phyloP scores from a whole-genome alignment of 2,113 vertebrate species.

The Ammodytes marinus region DNA sequence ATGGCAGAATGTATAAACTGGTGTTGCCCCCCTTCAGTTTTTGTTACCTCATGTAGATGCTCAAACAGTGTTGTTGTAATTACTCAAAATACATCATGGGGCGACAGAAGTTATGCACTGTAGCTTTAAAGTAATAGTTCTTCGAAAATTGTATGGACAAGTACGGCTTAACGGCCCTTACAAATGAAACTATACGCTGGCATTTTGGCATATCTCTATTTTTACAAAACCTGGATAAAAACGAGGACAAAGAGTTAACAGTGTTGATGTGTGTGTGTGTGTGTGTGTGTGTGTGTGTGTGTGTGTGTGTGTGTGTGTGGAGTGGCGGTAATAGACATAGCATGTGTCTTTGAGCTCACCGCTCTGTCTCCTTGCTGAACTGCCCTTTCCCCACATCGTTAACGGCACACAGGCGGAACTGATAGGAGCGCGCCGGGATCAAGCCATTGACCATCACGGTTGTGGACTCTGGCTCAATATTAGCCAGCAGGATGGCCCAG shows the following conservation, averaged over 20 bases:
- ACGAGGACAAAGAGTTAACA: background rate
- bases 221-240: background rate
- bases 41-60: no score
- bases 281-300: no score
- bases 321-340: background rate
- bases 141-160: background rate
- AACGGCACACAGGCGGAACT: slow-evolving; percentile 95
- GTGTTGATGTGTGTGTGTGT: background rate
- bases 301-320: background rate
- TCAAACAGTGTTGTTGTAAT: no score
- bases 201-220: background rate
- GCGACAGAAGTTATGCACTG: no score
- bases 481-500: slow-evolving; percentile 93
- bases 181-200: background rate
- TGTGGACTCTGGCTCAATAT: slow-evolving; percentile 89
- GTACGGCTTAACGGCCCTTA: background rate
- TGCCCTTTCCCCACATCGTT: slow-evolving; percentile 97
- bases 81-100: no score
- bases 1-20: no score
- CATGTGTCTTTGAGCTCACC: slow-evolving; percentile 83
- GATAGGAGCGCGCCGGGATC: slow-evolving; percentile 95
- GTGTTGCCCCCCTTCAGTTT: no score
- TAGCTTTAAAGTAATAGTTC: background rate
- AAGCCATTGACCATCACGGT: slow-evolving; percentile 90
- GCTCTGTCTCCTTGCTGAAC: slow-evolving; percentile 96